Evolutionary conservation across 2,797 vertebrate genomes (phyloP).

Genomic region (Aselliscus stoliczkanus): DNA sequence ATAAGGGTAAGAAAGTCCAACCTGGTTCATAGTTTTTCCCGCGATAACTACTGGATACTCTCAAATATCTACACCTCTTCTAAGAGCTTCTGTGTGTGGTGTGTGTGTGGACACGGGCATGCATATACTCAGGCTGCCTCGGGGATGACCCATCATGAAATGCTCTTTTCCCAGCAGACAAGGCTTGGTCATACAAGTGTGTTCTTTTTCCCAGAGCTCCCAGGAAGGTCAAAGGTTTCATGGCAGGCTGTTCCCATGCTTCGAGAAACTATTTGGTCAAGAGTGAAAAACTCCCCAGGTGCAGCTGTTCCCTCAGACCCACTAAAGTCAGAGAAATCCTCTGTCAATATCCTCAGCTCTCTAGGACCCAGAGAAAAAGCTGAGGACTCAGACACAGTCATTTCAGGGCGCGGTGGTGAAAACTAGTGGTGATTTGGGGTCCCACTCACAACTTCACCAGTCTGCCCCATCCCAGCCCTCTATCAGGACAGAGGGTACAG

Average conservation of each 20-base stretch:
- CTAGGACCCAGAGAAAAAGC: neutral
- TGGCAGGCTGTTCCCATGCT: neutral
- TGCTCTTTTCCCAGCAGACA: neutral
- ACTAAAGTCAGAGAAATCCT: neutral
- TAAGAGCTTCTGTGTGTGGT: neutral
- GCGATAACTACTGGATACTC: neutral
- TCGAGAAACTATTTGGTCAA: neutral
- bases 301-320: neutral
- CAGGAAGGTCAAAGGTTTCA: neutral
- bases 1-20: neutral
- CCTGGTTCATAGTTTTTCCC: neutral
- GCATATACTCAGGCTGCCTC: neutral
- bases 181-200: no score
- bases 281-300: neutral
- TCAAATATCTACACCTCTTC: neutral
- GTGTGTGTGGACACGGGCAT: neutral
- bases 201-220: neutral
- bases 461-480: neutral
- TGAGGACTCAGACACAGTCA: neutral
- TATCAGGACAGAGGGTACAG: neutral
- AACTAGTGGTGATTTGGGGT: neutral
- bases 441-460: neutral
- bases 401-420: neutral
- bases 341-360: neutral
- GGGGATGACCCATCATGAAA: neutral